Evolutionary conservation across 2,888 invertebrate species (phyloP).

Genomic region (Ophion obscuratus): DNA sequence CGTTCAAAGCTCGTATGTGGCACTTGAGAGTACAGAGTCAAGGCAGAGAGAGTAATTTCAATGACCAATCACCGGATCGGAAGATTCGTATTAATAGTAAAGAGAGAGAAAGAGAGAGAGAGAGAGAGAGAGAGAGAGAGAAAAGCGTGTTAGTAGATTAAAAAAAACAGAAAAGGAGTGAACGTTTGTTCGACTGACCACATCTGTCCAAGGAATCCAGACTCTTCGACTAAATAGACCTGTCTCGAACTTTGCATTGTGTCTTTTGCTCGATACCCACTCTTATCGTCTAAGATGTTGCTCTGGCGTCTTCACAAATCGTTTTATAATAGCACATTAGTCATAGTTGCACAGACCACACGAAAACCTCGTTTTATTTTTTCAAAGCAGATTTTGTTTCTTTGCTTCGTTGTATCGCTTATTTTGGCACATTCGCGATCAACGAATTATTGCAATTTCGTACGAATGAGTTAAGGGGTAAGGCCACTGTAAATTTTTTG

Average conservation of each 20-base stretch:
- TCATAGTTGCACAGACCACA: slow-evolving; percentile 37
- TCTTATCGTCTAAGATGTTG: slow-evolving; percentile 78
- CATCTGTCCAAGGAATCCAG: slow-evolving; percentile 81
- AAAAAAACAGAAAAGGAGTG: slow-evolving; percentile 47
- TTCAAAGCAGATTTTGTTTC: slow-evolving; percentile 16
- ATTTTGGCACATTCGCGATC: not conserved
- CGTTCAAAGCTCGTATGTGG: not conserved
- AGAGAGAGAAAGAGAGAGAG: slow-evolving; percentile 9
- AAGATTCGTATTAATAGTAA: slow-evolving; percentile 3
- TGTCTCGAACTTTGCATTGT: slow-evolving; percentile 79
- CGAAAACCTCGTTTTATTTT: slow-evolving; percentile 8
- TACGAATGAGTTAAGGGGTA: slow-evolving; percentile 30
- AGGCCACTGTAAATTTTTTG: too few species aligned
- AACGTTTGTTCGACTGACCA: slow-evolving; percentile 79
- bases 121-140: not conserved
- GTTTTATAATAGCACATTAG: slow-evolving; percentile 60
- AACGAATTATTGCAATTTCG: slow-evolving; percentile 7
- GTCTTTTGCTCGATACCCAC: slow-evolving; percentile 79
- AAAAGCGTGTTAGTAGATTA: slow-evolving; percentile 47
- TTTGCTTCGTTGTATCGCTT: not conserved
- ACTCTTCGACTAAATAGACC: slow-evolving; percentile 81
- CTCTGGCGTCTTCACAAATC: slow-evolving; percentile 76
- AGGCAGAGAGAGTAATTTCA: not conserved
- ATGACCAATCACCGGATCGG: not conserved
- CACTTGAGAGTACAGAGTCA: slow-evolving; percentile 1